A percentile compares a stretch with the other conserved stretches of the same genome.
Evolutionary conservation across 2,888 invertebrate genomes (phyloP).

Genomic region (Polydrusus tereticollis): DNA sequence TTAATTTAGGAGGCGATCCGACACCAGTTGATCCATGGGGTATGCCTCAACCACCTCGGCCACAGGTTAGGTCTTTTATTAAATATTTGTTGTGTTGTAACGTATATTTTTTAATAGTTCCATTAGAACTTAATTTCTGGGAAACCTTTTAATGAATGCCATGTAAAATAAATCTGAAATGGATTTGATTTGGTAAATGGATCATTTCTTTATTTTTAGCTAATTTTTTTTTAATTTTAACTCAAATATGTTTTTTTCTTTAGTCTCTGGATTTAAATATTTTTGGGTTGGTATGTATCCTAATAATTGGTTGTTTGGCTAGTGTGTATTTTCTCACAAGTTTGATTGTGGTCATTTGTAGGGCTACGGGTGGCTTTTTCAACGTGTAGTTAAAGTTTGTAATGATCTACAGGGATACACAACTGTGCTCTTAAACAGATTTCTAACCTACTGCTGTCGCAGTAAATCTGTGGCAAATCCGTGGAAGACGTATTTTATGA

Average conservation of each 20-base stretch:
- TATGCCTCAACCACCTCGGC: constrained; percentile 71
- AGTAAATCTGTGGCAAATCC: no score
- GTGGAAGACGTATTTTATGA: no score
- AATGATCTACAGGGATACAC: no score
- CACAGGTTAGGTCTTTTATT: constrained; percentile 74
- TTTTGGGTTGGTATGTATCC: constrained; percentile 57
- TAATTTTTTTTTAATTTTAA: constrained; percentile 10
- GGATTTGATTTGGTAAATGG: not conserved
- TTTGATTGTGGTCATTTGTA: not conserved
- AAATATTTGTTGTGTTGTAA: no score
- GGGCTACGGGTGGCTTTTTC: not conserved
- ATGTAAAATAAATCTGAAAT: no score
- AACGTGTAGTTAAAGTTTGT: no score
- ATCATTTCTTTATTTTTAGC: not conserved
- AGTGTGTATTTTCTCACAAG: not conserved
- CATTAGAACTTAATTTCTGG: no score
- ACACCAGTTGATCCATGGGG: constrained; percentile 82
- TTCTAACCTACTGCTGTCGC: no score
- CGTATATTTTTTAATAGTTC: not conserved
- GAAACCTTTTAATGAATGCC: no score
- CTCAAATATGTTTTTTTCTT: constrained; percentile 46
- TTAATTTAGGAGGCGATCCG: constrained; percentile 77
- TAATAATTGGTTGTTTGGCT: not conserved
- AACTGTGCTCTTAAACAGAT: no score
- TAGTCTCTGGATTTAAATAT: constrained; percentile 58